These are phyloP conservation scores for Lethrus apterus DNA, from an alignment of 1,140 invertebrate species.

Conservation along the genomic window DNA sequence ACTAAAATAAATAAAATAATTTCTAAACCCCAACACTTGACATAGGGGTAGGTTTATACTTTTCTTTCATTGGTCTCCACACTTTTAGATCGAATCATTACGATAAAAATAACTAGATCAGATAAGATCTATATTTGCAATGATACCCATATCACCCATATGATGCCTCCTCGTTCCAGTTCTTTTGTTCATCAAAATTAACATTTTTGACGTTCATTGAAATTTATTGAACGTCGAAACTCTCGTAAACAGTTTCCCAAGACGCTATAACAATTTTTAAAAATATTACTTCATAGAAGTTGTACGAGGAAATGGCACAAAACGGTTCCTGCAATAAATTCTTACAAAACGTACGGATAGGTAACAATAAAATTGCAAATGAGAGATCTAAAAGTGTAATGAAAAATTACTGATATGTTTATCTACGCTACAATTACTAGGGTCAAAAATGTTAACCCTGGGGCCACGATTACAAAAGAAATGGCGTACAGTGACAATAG, in stretches of 20 bases:
- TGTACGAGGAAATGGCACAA: too few species aligned
- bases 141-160: slow-evolving; percentile 21
- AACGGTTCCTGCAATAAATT: too few species aligned
- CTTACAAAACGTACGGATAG: background rate
- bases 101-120: slow-evolving; percentile 19
- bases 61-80: slow-evolving; percentile 12
- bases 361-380: too few species aligned
- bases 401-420: slow-evolving; percentile 40
- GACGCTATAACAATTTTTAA: too few species aligned
- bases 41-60: slow-evolving; percentile 17
- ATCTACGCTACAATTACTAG: slow-evolving; percentile 37
- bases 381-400: too few species aligned
- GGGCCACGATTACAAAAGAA: slow-evolving; percentile 31
- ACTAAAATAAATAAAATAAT: slow-evolving; percentile 26
- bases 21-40: slow-evolving; percentile 8
- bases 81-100: slow-evolving; percentile 8
- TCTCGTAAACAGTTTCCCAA: too few species aligned
- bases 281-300: too few species aligned
- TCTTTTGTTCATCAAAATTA: slow-evolving; percentile 15
- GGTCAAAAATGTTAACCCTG: slow-evolving; percentile 40
- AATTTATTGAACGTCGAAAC: too few species aligned
- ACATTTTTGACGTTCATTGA: slow-evolving; percentile 7
- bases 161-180: too few species aligned
- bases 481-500: slow-evolving; percentile 26
- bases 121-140: slow-evolving; percentile 14